Percentiles rank a stretch among this genome's conserved stretches.
Conservation (phyloP, 2,113 vertebrate genomes). For the Laticauda laticaudata region DNA sequence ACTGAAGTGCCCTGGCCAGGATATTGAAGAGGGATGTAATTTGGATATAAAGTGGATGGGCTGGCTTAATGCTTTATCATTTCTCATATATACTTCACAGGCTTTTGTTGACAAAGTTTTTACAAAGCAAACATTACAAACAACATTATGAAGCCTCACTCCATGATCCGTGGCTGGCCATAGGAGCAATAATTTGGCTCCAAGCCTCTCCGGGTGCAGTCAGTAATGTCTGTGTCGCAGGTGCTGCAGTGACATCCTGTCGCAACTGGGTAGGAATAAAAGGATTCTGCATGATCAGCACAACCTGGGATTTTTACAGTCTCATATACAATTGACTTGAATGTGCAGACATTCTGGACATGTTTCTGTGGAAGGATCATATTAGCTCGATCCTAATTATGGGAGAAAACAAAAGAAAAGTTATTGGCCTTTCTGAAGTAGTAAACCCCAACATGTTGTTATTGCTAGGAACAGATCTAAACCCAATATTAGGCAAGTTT, state of each 20-base stretch:
- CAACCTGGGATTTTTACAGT: constrained; percentile 81
- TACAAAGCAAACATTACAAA: neutral
- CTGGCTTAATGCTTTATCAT: neutral
- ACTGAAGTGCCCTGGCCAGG: constrained; percentile 21
- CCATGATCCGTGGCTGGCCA: constrained; percentile 59
- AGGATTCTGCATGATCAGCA: constrained; percentile 65
- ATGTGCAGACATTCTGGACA: constrained; percentile 77
- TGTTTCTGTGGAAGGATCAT: constrained; percentile 57
- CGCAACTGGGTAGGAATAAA: constrained; percentile 82
- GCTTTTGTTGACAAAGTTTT: neutral
- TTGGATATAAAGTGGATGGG: neutral
- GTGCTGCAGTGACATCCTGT: constrained; percentile 77
- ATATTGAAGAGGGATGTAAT: constrained; percentile 1
- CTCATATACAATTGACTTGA: constrained; percentile 82
- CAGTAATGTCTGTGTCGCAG: constrained; percentile 74
- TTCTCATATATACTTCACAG: neutral
- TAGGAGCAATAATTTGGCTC: constrained; percentile 77
- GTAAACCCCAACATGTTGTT: neutral
- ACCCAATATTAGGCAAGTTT: neutral
- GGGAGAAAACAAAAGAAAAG: constrained; percentile 27
- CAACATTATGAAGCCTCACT: constrained; percentile 41
- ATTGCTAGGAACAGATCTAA: neutral
- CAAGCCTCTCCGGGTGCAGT: constrained; percentile 75
- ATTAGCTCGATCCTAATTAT: constrained; percentile 77
- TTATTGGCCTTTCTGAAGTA: neutral